Percentiles rank a stretch among this genome's conserved stretches.
These are phyloP conservation scores for Zootermopsis nevadensis DNA, from an alignment of 2,888 invertebrate genomes.

Conservation along the genomic window DNA sequence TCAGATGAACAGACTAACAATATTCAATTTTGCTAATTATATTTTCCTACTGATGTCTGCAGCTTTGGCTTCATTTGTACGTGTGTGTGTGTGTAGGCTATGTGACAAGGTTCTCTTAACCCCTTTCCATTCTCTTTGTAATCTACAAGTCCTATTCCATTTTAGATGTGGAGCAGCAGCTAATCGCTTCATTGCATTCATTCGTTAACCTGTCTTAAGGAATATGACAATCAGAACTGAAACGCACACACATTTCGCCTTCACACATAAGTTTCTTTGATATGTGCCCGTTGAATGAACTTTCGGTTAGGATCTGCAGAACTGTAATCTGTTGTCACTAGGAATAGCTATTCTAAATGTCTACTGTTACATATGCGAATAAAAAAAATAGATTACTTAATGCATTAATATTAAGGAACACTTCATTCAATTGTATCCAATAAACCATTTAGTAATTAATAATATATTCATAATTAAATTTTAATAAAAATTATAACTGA, in stretches of 20 bases:
- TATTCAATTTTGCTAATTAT: slow-evolving; percentile 33
- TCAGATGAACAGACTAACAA: not conserved
- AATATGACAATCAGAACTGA: not conserved
- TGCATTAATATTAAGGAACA: too few species aligned
- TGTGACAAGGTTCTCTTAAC: not conserved
- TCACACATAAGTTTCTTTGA: not conserved
- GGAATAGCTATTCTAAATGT: too few species aligned
- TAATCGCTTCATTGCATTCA: slow-evolving; percentile 8
- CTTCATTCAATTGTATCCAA: too few species aligned
- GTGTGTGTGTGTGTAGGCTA: not conserved
- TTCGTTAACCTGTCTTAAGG: not conserved
- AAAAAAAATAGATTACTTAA: too few species aligned
- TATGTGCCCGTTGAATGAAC: not conserved
- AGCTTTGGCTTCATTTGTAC: not conserved
- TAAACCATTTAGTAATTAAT: too few species aligned
- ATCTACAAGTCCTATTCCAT: not conserved
- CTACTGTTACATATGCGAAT: too few species aligned
- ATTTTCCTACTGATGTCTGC: not conserved
- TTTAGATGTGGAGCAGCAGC: not conserved
- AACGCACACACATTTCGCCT: not conserved
- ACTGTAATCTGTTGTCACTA: too few species aligned
- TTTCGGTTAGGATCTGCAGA: not conserved
- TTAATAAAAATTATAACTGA: too few species aligned
- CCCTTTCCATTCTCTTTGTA: not conserved
- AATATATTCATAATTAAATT: too few species aligned